phyloP scores from a whole-genome alignment of 2,797 vertebrate species.

The Protosalanx chinensis region DNA sequence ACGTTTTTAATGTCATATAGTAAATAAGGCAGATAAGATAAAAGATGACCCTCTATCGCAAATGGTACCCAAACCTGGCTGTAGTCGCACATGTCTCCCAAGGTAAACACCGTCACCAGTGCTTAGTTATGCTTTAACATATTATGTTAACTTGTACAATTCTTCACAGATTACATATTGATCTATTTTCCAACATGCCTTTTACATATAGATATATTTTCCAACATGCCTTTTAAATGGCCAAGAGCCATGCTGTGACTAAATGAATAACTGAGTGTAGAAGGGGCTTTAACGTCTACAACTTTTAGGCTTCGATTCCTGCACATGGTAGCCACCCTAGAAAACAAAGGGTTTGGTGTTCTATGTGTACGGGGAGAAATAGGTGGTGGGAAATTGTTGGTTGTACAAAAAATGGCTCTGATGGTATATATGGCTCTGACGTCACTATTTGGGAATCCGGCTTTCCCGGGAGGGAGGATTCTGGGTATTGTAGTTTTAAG shows the following conservation, averaged over 20 bases:
- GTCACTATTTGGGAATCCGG: background rate
- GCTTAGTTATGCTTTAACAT: background rate
- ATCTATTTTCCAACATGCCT: background rate
- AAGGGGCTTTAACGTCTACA: too few species aligned
- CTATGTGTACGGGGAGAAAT: background rate
- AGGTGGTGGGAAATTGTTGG: background rate
- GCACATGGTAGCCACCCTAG: too few species aligned
- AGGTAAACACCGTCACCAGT: constrained; percentile 31
- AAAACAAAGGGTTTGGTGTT: too few species aligned
- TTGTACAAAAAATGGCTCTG: too few species aligned
- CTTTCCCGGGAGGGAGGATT: background rate
- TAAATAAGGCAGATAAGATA: background rate
- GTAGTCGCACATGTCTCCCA: constrained; percentile 54
- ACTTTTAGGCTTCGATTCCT: too few species aligned
- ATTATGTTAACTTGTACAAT: background rate
- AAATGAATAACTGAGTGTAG: too few species aligned
- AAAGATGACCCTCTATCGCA: constrained; percentile 3
- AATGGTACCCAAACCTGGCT: constrained; percentile 52
- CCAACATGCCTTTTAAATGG: background rate
- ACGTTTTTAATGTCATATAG: background rate
- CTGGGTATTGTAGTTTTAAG: background rate
- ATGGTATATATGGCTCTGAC: background rate
- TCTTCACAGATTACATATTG: background rate
- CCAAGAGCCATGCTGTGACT: too few species aligned
- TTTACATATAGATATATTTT: background rate